Evolutionary conservation across 2,888 invertebrate genomes (phyloP), one percentile per base, ranked within the genome.

Genomic region (Azorinus chamasolen): DNA sequence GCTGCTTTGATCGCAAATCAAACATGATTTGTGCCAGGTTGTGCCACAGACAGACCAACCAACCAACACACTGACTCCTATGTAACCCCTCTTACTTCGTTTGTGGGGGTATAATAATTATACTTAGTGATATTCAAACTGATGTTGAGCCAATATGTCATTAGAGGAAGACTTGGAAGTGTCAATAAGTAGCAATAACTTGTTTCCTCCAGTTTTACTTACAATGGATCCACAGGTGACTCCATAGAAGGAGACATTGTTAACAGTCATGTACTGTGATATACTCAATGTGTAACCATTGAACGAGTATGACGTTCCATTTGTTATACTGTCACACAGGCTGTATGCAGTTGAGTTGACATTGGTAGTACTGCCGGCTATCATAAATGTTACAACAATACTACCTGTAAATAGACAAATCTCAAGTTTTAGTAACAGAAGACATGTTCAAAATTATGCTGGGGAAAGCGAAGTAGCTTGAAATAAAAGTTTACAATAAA

Each of bases 361-460:
- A 41, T 71, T 71, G 1, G 53, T 54, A 1, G 39, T 48, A 27
- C 65, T 70, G 12, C 87, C 87, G 37, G 68, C 70, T 25, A 87
- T 59, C 10, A 68, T 68, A 32, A 86, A 74, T 2, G 82, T 83
- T 12, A 86, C 82, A 2, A 86, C 63, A 4, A 87, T 85, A 72
- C 87, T 87, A 0, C 87, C 87, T 87, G 82, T 2, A 77, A 72
- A 62, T 10, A 24, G 45, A 63, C 22, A 64, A 37, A 48, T 48
- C 14, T 3, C 6, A 73, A n/a, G 2, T 65, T 50, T 22, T 37
- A 24, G 25, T 55, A 57, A 22, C 41, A 20, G 10, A 65, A 16
- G 20, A 8, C 51, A 20, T 20, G 14, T 51, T n/a, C n/a, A n/a
- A n/a, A n/a, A n/a, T 8, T 16, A 18, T 18, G 8, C 6, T 16